Evolutionary conservation across 1,140 invertebrate genomes (phyloP), one percentile per base, ranked within the genome.

Genomic region (Thaumatotibia leucotreta): DNA sequence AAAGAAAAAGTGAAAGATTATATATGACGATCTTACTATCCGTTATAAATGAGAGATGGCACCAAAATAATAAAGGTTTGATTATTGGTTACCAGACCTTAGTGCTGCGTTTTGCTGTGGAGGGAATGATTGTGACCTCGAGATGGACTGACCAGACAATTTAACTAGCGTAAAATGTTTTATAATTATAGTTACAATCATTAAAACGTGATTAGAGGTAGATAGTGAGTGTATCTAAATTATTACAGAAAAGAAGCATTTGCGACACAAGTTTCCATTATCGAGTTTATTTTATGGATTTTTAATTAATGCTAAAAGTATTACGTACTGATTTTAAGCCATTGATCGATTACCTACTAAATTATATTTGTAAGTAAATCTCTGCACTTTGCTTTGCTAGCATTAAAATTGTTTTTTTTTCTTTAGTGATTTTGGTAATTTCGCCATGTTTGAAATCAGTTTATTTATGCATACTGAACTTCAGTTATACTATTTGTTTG

Each of bases 101-200:
- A 14, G 29, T 14, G 24, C 52, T 54, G n/a, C 35, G 49, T 9
- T 11, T 65, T 71, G 75, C 75, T 80, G 77, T 75, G 74, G 20
- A 74, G 66, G 77, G 78, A 78, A 77, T 67, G 63, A 11, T 22
- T 68, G 74, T 67, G 69, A 69, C 72, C 75, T 79, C 64, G 74
- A 75, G 76, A 79, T 82, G 76, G 86, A 89, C 86, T 89, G 85
- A 88, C 76, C 74, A 82, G 79, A 76, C 71, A 68, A 74, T 80
- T 77, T 74, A 35, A 70, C 73, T 82, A 75, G 66, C 72, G 49
- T 71, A 74, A 75, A 84, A 84, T 82, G 75, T 85, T 86, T 84
- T 86, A 76, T 86, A 85, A 64, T 65, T 84, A 69, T 76, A 76
- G 77, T 66, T 75, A 72, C 69, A 67, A 64, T 73, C 81, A 73